Evolutionary conservation across 2,888 invertebrate genomes (phyloP).

Genomic region (Tinea semifulvella): DNA sequence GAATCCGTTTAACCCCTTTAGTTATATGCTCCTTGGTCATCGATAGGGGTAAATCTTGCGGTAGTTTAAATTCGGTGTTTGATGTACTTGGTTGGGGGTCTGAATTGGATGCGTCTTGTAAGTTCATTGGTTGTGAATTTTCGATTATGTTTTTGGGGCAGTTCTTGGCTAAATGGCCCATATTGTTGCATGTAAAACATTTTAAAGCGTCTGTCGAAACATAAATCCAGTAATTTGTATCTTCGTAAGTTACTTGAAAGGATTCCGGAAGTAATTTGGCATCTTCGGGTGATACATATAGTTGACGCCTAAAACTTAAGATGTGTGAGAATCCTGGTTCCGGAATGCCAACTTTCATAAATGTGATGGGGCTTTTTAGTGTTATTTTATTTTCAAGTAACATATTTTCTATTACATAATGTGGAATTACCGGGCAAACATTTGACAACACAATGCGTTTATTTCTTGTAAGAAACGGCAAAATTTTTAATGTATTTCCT

Average conservation of each 20-base stretch:
- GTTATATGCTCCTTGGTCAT: too few relatives aligned
- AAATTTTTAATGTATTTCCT: conserved; percentile 18
- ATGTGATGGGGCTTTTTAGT: background rate
- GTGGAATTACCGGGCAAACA: conserved; percentile 19
- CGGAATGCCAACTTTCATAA: conserved; percentile 8
- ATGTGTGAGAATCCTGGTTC: conserved; percentile 11
- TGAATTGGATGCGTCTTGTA: too few relatives aligned
- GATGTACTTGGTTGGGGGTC: too few relatives aligned
- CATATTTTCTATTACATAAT: conserved; percentile 6
- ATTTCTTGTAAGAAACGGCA: conserved; percentile 20
- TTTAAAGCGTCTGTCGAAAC: conserved; percentile 16
- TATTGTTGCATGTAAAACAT: conserved; percentile 18
- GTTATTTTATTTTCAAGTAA: conserved; percentile 2
- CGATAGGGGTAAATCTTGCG: too few relatives aligned
- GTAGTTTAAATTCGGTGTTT: too few relatives aligned
- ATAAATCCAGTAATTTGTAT: conserved; percentile 19
- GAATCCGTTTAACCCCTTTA: too few relatives aligned
- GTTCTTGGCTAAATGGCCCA: conserved; percentile 17
- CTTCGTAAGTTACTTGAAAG: conserved; percentile 18
- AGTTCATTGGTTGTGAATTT: too few relatives aligned
- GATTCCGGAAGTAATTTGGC: conserved; percentile 15
- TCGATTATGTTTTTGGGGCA: conserved; percentile 16
- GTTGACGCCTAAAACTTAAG: conserved; percentile 10
- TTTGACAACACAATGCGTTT: conserved; percentile 21
- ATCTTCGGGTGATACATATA: conserved; percentile 18